Evolutionary conservation across 2,113 vertebrate species (phyloP).

Genomic region (Tachysurus vachellii): DNA sequence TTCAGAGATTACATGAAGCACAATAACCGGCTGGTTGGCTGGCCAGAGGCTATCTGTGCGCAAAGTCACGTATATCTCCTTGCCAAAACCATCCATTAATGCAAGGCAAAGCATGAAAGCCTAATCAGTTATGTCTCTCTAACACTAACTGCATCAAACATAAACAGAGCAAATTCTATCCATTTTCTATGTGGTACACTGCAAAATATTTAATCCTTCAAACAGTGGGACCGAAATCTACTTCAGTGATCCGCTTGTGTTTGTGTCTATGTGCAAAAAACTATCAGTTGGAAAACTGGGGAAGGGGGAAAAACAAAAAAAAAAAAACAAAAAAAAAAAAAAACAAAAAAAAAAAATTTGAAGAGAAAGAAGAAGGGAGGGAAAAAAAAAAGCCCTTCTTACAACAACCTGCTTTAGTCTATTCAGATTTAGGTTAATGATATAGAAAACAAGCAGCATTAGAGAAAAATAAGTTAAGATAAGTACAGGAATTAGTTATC

Average conservation of each 20-base stretch:
- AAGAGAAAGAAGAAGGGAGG: conserved; percentile 62
- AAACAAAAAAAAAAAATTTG: no score
- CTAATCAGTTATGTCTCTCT: no score
- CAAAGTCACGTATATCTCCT: conserved; percentile 24
- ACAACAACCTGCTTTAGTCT: conserved; percentile 42
- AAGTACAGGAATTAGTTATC: conserved; percentile 52
- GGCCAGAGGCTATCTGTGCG: conserved; percentile 66
- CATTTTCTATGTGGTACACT: conserved; percentile 58
- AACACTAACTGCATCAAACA: conserved; percentile 5
- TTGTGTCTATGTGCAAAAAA: conserved; percentile 72
- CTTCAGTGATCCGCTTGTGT: conserved; percentile 41
- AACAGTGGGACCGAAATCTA: conserved; percentile 41
- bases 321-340: no score
- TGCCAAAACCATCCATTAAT: background rate
- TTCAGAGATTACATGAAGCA: background rate
- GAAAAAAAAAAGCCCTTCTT: conserved; percentile 63
- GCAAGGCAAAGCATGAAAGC: conserved; percentile 42
- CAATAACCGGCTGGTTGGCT: conserved; percentile 69
- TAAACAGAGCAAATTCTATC: conserved; percentile 81
- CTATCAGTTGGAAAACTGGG: conserved; percentile 50
- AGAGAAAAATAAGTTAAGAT: conserved; percentile 51
- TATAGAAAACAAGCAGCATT: conserved; percentile 56
- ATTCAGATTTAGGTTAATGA: conserved; percentile 60
- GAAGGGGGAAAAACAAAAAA: no score
- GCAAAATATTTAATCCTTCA: conserved; percentile 48